These are phyloP conservation scores for Holotrichia oblita DNA, from an alignment of 1,140 invertebrate species.

Conservation along the genomic window DNA sequence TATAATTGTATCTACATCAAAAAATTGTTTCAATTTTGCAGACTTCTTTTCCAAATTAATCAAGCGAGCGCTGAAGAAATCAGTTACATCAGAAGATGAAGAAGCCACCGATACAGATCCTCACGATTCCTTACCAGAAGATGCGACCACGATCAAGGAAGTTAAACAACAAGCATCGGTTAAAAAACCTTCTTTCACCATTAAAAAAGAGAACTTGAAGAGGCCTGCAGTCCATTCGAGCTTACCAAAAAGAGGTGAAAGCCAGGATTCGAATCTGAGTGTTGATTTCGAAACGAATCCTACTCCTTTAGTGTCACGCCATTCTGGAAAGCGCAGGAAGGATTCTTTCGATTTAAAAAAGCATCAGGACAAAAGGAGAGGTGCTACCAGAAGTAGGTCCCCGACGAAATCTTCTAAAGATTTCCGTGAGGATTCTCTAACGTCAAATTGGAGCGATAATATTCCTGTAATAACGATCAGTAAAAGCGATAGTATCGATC, in stretches of 20 bases:
- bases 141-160: conserved; percentile 52
- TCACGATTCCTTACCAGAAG: conserved; percentile 72
- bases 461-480: conserved; percentile 77
- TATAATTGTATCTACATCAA: too few relatives aligned
- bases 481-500: conserved; percentile 71
- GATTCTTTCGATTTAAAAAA: conserved; percentile 37
- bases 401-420: conserved; percentile 38
- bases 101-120: conserved; percentile 73
- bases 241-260: not conserved
- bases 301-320: not conserved
- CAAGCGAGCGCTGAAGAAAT: conserved; percentile 68
- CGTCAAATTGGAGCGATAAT: conserved; percentile 67
- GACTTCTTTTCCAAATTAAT: conserved; percentile 72
- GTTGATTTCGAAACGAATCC: not conserved
- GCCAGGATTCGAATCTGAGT: not conserved
- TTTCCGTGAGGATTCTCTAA: conserved; percentile 66
- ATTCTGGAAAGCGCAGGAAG: not conserved
- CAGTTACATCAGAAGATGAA: conserved; percentile 66
- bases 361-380: conserved; percentile 11
- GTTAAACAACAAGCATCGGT: conserved; percentile 28
- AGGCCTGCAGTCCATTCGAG: not conserved
- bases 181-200: not conserved
- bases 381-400: not conserved
- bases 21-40: too few relatives aligned
- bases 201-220: not conserved